Evolutionary conservation across 2,113 vertebrate species (phyloP).

Genomic region (Cyanoderma ruficeps): DNA sequence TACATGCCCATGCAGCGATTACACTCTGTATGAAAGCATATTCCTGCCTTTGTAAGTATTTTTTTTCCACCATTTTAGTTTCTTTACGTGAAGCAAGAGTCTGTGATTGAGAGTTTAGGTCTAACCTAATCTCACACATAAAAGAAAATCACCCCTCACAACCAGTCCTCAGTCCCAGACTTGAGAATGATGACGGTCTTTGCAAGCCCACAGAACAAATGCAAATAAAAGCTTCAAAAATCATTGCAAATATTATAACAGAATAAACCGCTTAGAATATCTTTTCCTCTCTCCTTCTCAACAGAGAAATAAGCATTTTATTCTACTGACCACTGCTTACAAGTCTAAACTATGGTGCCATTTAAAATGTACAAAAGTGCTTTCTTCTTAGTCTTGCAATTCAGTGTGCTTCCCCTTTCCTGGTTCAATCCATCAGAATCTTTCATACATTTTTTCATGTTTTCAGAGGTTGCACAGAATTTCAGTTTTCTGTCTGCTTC

Average conservation of each 20-base stretch:
- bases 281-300: background rate
- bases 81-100: background rate
- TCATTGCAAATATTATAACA: background rate
- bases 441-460: background rate
- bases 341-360: background rate
- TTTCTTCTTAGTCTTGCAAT: background rate
- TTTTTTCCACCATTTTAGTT: background rate
- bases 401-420: background rate
- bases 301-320: background rate
- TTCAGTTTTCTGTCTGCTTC: background rate
- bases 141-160: background rate
- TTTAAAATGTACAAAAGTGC: background rate
- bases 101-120: background rate
- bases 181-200: background rate
- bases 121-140: background rate
- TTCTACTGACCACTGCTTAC: fast-evolving
- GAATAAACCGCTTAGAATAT: background rate
- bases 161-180: background rate
- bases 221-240: background rate
- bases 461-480: background rate
- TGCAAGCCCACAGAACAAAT: background rate
- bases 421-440: background rate
- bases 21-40: background rate
- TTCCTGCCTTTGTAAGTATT: background rate
- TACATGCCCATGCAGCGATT: background rate